phyloP scores from a whole-genome alignment of 2,797 vertebrate genomes.

The Hipposideros larvatus region DNA sequence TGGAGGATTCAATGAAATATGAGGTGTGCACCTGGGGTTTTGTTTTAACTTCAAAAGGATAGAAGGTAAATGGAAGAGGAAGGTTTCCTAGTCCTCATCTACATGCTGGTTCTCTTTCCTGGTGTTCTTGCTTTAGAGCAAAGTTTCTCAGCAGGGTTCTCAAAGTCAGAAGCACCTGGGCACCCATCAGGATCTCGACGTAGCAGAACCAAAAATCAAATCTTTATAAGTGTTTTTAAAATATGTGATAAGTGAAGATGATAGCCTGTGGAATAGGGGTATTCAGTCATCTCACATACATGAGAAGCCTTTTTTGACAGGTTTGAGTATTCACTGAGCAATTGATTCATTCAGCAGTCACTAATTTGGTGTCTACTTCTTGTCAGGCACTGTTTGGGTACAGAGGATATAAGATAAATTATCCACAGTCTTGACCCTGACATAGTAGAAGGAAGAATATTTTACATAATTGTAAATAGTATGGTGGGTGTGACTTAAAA shows the following conservation, averaged over 20 bases:
- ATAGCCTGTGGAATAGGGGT: no score
- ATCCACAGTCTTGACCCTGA: background rate
- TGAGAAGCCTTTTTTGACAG: background rate
- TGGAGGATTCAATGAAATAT: background rate
- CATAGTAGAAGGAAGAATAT: background rate
- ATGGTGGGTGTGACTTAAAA: background rate
- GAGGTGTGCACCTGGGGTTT: background rate
- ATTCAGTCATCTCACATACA: background rate
- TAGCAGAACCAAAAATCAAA: background rate
- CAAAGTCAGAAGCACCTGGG: background rate
- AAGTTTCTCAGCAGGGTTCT: background rate
- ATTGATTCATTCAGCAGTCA: background rate
- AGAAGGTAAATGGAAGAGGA: background rate
- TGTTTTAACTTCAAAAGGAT: background rate
- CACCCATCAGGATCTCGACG: background rate
- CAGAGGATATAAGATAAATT: background rate
- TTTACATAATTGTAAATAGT: background rate
- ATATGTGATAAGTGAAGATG: background rate
- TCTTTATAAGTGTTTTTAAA: conserved; percentile 21
- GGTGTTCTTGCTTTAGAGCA: background rate
- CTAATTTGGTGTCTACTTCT: background rate
- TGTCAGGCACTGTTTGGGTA: background rate
- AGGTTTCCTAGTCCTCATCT: background rate
- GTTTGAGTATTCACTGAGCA: background rate
- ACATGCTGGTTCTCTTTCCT: background rate